phyloP scores from a whole-genome alignment of 2,797 vertebrate species.

The Phataginus tetradactyla region DNA sequence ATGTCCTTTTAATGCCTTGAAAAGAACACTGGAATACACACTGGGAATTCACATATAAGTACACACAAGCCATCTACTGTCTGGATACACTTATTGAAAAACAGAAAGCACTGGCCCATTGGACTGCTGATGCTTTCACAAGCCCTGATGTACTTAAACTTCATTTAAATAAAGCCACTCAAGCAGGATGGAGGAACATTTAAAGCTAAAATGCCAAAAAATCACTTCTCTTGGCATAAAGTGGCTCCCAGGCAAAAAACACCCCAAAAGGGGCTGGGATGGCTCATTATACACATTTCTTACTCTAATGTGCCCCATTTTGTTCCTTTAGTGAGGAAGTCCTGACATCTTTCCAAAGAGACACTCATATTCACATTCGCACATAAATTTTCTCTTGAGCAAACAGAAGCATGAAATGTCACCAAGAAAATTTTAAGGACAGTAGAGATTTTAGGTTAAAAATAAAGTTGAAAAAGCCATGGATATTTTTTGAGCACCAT shows the following conservation, averaged over 20 bases:
- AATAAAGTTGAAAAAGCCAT: not conserved
- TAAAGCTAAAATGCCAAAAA: constrained; percentile 54
- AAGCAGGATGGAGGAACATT: constrained; percentile 10
- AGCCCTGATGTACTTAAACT: constrained; percentile 20
- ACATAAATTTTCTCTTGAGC: not conserved
- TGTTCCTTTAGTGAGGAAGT: not conserved
- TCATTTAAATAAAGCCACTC: constrained; percentile 31
- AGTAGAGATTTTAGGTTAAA: not conserved
- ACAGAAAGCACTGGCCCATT: not conserved
- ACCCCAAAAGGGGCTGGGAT: not conserved
- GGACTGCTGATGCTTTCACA: constrained; percentile 15
- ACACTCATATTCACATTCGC: not conserved
- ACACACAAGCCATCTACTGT: not conserved
- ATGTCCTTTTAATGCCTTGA: not conserved
- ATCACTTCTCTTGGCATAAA: constrained; percentile 61
- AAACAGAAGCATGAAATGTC: not conserved
- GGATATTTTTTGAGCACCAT: not conserved
- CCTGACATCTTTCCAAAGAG: not conserved
- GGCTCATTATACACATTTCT: not conserved
- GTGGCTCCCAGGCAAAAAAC: not conserved
- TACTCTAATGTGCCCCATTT: not conserved
- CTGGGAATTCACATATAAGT: not conserved
- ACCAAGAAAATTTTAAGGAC: not conserved
- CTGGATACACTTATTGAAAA: not conserved
- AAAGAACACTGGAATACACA: not conserved